These are phyloP conservation scores for Junonia oenone DNA, from an alignment of 2,888 invertebrate genomes.

Conservation along the genomic window DNA sequence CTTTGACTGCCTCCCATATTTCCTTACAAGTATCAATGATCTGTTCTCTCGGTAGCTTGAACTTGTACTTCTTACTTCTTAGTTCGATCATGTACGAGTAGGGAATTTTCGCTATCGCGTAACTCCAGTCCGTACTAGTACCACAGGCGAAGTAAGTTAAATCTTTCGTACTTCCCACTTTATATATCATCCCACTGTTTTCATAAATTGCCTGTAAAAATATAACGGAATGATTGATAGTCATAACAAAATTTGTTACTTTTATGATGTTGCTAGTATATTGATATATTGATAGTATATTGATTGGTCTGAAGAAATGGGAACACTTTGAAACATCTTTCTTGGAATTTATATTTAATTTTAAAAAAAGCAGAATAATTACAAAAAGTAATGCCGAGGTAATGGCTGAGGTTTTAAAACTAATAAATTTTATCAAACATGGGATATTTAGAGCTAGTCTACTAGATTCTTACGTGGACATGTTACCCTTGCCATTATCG, in stretches of 20 bases:
- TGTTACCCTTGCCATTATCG: conserved; percentile 64
- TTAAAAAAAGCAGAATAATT: too few relatives aligned
- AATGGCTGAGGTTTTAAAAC: too few relatives aligned
- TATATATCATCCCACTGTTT: conserved; percentile 56
- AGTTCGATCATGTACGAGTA: conserved; percentile 69
- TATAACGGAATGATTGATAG: too few relatives aligned
- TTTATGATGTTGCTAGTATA: too few relatives aligned
- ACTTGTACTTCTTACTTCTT: conserved; percentile 55
- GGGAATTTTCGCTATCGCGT: conserved; percentile 63
- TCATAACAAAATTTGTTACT: too few relatives aligned
- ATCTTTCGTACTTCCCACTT: conserved; percentile 67
- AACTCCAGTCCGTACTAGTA: conserved; percentile 70
- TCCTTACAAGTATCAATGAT: conserved; percentile 59
- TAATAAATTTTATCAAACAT: too few relatives aligned
- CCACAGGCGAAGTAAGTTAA: conserved; percentile 67
- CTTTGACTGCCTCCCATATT: conserved; percentile 54
- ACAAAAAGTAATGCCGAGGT: too few relatives aligned
- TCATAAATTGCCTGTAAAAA: conserved; percentile 61
- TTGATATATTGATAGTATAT: too few relatives aligned
- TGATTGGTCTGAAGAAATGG: too few relatives aligned
- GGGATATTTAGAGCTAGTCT: conserved; percentile 12
- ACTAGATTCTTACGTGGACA: conserved; percentile 32
- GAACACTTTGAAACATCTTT: too few relatives aligned
- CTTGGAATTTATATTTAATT: too few relatives aligned
- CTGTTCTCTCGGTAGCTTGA: conserved; percentile 58